Base-by-base conservation (phyloP, 2,888 invertebrate genomes). In the Amblyteles armatorius region DNA sequence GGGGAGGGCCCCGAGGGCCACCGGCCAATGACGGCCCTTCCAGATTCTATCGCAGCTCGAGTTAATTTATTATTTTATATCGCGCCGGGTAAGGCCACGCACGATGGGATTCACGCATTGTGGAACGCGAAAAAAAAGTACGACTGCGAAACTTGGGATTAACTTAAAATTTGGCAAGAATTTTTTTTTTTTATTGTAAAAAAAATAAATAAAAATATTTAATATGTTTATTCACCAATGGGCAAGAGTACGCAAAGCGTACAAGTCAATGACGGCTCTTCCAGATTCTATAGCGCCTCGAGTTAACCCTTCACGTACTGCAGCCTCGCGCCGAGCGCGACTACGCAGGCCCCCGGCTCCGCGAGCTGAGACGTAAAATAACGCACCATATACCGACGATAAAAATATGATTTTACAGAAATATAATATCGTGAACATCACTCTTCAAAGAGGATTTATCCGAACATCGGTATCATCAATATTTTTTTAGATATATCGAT, bases 21-120 rank as follows among this genome's bases (percentile, higher is more conserved):
- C 52, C 87, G 88, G 83, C 91, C 91, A 91, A 91, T 91, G 88
- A 89, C 83, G 83, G 82, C 86, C 76, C 86, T 86, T 86, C 26
- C 79, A 85, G 91, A 91, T 91, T 89, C 81, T 83, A 85, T 83
- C 84, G 79, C 83, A 72, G 69, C 82, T 85, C 84, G 69, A 81
- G 77, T 81, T 83, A 79, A 86, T 84, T 84, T 87, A 82, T 84
- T 60, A 74, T 72, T 72, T 52, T 80, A 33, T 63, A 50, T 69
- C 65, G 73, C 82, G 63, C 29, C 63, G 68, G 72, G 40, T 67
- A 52, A 48, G 29, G 2, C 33, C 16, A 65, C 48, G 63, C 74
- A 76, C 44, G n/a, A 48, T 50, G 29, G 40, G 29, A 69, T 60
- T 73, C 73, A 60, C 60, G 44, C 73, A 26, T 73, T 40, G n/a